Base-by-base conservation (phyloP, 37 sponge, comb jelly and placozoan species). In the Dysidea cf. avara region DNA sequence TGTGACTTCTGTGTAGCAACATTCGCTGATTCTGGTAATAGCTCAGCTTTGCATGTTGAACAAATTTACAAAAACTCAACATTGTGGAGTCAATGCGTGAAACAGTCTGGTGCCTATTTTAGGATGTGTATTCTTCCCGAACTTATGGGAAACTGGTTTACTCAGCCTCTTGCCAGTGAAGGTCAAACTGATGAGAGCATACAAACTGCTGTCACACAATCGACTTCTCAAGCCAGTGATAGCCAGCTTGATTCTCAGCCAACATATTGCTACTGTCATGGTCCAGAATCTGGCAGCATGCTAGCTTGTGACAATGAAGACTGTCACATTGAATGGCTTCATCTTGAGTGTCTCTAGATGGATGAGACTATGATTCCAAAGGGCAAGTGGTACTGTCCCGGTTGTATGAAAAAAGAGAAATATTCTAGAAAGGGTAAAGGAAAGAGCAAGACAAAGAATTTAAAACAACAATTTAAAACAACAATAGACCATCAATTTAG, bases 1-100 rank as follows among this genome's bases (percentile, higher is more conserved):
- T 81, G 82, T 34, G 87, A 86, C 39, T 86, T 86, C 36, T 55
- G 61, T 43, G 75, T 86, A 9, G 79, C 68, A 22, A 71, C 80
- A 2, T 79, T 79, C 58, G 24, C 75, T 32, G n/a, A n/a, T n/a
- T 7, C 59, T 78, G 46, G 35, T 39, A 32, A 7, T 4, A 61
- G 36, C 11, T 43, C 58, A n/a, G 18, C 33, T 65, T 12, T 86
- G 9, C 60, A 69, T 49, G 71, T 77, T 71, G 66, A 76, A 26
- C 49, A 78, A 6, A 72, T 85, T 24, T 13, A 35, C 9, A 65
- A 65, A 26, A 67, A 85, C 48, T 11, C 7, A 31, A 24, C 59
- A n/a, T 66, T 85, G 17, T 67, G 66, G 66, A 34, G 12, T 29
- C 2, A 57, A 22, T 56, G 60, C 32, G 20, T 79, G 31, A 1